Evolutionary conservation across 2,888 invertebrate species (phyloP).

Genomic region (Nephrocerus scutellatus): DNA sequence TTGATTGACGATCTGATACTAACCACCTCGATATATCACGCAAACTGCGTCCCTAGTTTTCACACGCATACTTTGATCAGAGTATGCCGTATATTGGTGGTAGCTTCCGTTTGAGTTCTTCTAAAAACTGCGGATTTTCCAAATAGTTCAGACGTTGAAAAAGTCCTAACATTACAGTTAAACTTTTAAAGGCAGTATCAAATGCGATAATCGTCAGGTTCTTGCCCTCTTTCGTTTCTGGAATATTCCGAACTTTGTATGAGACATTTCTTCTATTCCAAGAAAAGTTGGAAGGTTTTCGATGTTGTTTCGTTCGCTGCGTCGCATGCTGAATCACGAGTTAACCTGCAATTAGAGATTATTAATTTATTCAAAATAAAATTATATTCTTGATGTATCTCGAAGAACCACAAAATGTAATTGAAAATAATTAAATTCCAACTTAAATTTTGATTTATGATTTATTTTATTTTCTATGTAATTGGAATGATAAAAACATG

Average conservation of each 20-base stretch:
- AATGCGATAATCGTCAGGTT: conserved; percentile 3
- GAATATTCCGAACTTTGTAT: not conserved
- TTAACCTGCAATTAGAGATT: too few species aligned
- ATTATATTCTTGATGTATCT: too few species aligned
- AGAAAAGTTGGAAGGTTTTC: too few species aligned
- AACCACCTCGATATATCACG: not conserved
- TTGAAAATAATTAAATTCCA: too few species aligned
- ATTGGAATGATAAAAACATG: too few species aligned
- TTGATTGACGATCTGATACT: not conserved
- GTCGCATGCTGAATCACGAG: too few species aligned
- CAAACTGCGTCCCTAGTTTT: not conserved
- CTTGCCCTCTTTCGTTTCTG: conserved; percentile 1
- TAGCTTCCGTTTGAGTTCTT: conserved; percentile 2
- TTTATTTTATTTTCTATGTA: too few species aligned
- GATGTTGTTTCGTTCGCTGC: too few species aligned
- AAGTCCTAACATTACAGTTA: conserved; percentile 8
- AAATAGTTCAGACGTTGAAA: conserved; percentile 4
- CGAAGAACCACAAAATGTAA: too few species aligned
- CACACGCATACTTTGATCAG: conserved; percentile 1
- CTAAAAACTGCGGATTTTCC: conserved; percentile 1
- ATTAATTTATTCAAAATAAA: too few species aligned
- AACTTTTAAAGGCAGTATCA: conserved; percentile 4
- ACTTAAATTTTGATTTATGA: too few species aligned
- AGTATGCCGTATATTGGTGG: conserved; percentile 3
- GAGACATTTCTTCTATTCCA: too few species aligned